Evolutionary conservation across 2,797 vertebrate species (phyloP), one percentile per base, ranked within the genome.

Genomic region (Acrossocheilus wenchowensis): DNA sequence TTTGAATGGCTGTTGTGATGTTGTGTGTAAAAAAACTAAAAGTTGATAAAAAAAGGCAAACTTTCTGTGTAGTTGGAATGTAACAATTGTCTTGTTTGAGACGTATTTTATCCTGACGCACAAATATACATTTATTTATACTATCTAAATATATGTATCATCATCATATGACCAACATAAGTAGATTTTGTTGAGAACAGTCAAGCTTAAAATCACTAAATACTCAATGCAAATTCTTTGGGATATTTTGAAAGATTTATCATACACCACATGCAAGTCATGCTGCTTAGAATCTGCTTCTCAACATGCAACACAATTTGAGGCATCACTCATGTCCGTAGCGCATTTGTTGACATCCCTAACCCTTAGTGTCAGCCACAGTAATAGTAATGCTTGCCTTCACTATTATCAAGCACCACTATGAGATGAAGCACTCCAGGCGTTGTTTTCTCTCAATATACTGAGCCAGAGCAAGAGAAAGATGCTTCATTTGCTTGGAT

Each of bases 391-490:
- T 14, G 30, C 45, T 68, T 39, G 43, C 80, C 80, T 50, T 69
- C 12, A 66, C 54, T 75, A 50, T 83, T 75, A 83, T 68, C 39
- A 50, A 50, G 84, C 50, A 80, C 26, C 26, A 85, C 21, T n/a
- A 71, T 71, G 14, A 78, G 54, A 43, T 77, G 26, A 78, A 81
- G 78, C 60, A 66, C 75, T 90, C 52, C 66, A 75, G 77, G 85
- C 50, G n/a, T 60, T 83, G 57, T 52, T 62, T 62, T 78, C 57
- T 39, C 14, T 64, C 74, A 69, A 89, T 79, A 64, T 82, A 90
- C 79, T 43, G 75, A 85, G 84, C 62, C 52, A 39, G 34, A 68
- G 66, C 68, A 50, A 3, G 19, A 72, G 69, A 60, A 75, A 34
- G 15, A 36, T 66, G 26, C 54, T 57, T 81, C 71, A 72, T 80